phyloP scores from a whole-genome alignment of 1,140 invertebrate genomes.

The Bombus balteatus region DNA sequence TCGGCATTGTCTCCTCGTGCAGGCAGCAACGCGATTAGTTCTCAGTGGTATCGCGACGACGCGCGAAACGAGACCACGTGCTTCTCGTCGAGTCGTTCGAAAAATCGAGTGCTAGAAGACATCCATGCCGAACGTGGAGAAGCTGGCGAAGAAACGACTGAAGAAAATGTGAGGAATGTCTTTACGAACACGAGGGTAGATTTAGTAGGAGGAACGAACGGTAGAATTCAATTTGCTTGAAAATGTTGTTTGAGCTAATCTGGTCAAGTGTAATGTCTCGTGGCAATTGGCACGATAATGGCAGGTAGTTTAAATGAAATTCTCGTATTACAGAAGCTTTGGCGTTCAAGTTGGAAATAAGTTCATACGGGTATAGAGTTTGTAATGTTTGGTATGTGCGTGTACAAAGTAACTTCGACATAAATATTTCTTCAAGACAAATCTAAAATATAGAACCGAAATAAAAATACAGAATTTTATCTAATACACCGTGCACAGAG shows the following conservation, averaged over 20 bases:
- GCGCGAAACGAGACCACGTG: conserved; percentile 9
- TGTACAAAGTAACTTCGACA: too few relatives aligned
- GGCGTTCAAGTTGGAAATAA: not conserved
- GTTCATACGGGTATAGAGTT: too few relatives aligned
- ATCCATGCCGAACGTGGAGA: conserved; percentile 42
- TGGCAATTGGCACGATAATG: not conserved
- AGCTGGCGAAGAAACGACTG: conserved; percentile 33
- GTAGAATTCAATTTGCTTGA: not conserved
- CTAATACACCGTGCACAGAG: too few relatives aligned
- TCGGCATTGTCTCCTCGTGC: conserved; percentile 43
- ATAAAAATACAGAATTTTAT: not conserved
- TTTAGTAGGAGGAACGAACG: not conserved
- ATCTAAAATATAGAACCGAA: too few relatives aligned
- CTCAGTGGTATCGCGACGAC: conserved; percentile 14
- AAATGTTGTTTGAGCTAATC: not conserved
- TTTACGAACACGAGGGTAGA: too few relatives aligned
- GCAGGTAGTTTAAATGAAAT: not conserved
- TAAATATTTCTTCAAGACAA: too few relatives aligned
- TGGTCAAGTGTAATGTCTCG: not conserved
- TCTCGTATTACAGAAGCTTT: too few relatives aligned
- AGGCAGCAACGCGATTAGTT: conserved; percentile 23
- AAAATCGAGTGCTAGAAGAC: not conserved
- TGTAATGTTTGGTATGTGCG: too few relatives aligned
- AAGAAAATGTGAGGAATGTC: conserved; percentile 47
- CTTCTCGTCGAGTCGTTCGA: not conserved